A percentile compares a stretch with the other conserved stretches of the same genome.
These are phyloP conservation scores for Noctua fimbriata DNA, from an alignment of 2,888 invertebrate genomes.

Conservation along the genomic window DNA sequence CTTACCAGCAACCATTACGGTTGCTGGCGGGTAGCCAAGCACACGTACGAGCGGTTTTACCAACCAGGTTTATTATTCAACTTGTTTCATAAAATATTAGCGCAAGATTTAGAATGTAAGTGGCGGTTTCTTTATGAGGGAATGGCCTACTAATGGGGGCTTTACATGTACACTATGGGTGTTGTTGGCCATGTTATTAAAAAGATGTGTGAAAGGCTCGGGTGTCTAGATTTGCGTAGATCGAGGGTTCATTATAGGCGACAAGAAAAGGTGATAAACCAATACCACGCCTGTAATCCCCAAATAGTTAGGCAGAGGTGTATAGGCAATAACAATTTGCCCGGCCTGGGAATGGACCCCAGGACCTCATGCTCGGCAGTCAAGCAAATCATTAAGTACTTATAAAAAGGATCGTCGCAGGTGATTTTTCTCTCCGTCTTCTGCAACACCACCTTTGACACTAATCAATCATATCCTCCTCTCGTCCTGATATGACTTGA, in stretches of 20 bases:
- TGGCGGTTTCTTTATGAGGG: conserved; percentile 21
- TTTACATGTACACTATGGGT: background rate
- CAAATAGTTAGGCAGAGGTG: no score
- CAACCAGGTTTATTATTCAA: conserved; percentile 61
- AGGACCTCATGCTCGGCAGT: no score
- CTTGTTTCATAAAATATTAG: conserved; percentile 60
- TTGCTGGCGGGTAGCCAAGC: conserved; percentile 58
- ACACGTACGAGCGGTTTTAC: conserved; percentile 55
- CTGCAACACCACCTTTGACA: no score
- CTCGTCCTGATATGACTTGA: background rate
- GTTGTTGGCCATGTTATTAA: background rate
- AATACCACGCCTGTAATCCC: background rate
- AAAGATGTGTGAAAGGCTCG: background rate
- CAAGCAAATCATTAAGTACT: no score
- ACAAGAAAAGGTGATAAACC: background rate
- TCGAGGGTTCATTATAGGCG: no score
- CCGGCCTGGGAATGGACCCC: no score
- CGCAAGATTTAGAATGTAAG: conserved; percentile 43
- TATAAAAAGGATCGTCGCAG: background rate
- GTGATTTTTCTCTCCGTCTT: background rate
- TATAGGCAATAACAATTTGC: no score
- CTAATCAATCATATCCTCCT: background rate
- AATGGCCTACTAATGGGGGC: background rate
- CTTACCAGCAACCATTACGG: conserved; percentile 38
- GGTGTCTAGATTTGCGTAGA: no score